A percentile compares a stretch with the other conserved stretches of the same genome.
These are phyloP conservation scores for Erethizon dorsatum DNA, from an alignment of 2,797 vertebrate species.

Conservation along the genomic window DNA sequence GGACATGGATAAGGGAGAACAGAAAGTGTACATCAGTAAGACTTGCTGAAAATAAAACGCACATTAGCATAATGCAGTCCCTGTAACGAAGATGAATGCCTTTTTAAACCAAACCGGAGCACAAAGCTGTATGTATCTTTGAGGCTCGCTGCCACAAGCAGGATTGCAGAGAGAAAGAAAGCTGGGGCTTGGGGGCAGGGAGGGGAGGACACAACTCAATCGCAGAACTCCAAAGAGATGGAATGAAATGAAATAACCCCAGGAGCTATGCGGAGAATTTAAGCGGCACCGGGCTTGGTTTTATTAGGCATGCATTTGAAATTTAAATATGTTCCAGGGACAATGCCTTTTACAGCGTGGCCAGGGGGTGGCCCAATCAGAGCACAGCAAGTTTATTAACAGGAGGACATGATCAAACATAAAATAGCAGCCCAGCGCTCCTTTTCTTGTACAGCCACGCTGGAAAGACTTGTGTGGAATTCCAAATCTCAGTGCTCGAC, in stretches of 20 bases:
- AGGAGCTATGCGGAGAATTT: slow-evolving; percentile 86
- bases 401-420: slow-evolving; percentile 9
- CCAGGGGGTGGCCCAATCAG: background rate
- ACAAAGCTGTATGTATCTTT: slow-evolving; percentile 81
- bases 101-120: slow-evolving; percentile 82
- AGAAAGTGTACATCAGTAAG: slow-evolving; percentile 79
- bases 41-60: slow-evolving; percentile 73
- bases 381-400: background rate
- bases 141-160: slow-evolving; percentile 81
- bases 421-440: background rate
- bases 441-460: background rate
- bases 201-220: slow-evolving; percentile 78
- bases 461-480: slow-evolving; percentile 42
- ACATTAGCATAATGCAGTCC: slow-evolving; percentile 74
- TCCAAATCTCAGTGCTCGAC: background rate
- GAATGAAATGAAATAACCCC: slow-evolving; percentile 73
- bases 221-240: slow-evolving; percentile 76
- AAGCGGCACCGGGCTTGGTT: slow-evolving; percentile 76
- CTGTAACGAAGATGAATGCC: slow-evolving; percentile 74
- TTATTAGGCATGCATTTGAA: slow-evolving; percentile 87
- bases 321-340: slow-evolving; percentile 85
- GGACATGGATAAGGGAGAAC: slow-evolving; percentile 80
- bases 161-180: slow-evolving; percentile 75
- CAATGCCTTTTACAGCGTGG: slow-evolving; percentile 23
- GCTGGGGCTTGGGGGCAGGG: slow-evolving; percentile 59